Evolutionary conservation across 1,140 invertebrate genomes (phyloP), one percentile per base, ranked within the genome.

Genomic region (Drosophila repleta): DNA sequence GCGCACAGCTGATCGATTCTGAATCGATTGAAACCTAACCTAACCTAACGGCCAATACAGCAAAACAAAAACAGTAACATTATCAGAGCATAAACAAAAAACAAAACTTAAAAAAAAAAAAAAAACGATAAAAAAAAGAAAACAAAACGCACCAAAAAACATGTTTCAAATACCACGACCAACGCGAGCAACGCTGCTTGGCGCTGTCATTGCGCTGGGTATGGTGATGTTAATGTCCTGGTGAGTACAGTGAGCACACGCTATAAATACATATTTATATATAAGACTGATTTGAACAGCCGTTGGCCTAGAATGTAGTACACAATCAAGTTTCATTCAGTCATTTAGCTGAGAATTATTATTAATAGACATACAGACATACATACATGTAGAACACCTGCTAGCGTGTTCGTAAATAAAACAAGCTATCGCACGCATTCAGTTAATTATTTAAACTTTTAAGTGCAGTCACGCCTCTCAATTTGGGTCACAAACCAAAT

Each of bases 101-200:
- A 32, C 18, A 15, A 48, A 77, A 32, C 18, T 8, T 29, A 3
- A 17, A 3, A 13, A 51, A 72, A 20, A 45, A 45, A 45, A 49
- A 60, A n/a, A 64, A 46, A 32, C 24, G 39, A 43, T n/a, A 45
- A 52, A 49, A 55, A 20, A 37, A 46, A 53, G 0, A 26, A 10
- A 29, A 0, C 29, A 8, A 53, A 73, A 32, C 7, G 35, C 17
- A 37, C 29, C 20, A 29, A 49, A 48, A 56, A 78, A 58, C 17
- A 85, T 85, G 82, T 78, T 85, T 51, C 62, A 74, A 72, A 76
- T 85, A 60, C 67, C 66, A 73, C 62, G 82, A 51, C 74, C 82
- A 26, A 75, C 74, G 46, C 61, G 72, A 41, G 21, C 74, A 55
- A 69, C 63, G 48, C 56, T 85, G 21, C 63, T 72, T 13, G 76